Conservation (phyloP, 2,888 invertebrate genomes). For the Piscicola geometra region DNA sequence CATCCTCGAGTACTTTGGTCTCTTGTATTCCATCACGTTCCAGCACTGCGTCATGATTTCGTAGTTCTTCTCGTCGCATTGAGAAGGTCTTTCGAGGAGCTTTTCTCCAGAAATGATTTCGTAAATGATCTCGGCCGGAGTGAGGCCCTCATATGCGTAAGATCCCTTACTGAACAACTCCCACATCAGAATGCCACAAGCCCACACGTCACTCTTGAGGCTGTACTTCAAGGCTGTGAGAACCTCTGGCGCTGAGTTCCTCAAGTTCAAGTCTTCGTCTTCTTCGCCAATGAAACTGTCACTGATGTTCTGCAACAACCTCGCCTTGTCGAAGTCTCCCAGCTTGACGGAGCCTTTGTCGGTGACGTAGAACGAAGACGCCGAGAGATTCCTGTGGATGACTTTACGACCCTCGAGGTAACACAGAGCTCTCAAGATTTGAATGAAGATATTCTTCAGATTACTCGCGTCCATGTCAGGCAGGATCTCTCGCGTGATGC, state of each 20-base stretch:
- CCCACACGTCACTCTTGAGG: slow-evolving; percentile 44
- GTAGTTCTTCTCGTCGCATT: slow-evolving; percentile 1
- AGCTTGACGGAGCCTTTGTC: slow-evolving; percentile 42
- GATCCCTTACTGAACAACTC: slow-evolving; percentile 43
- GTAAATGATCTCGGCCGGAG: not conserved
- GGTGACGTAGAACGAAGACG: slow-evolving; percentile 42
- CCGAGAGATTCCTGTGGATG: slow-evolving; percentile 43
- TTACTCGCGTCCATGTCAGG: slow-evolving; percentile 39
- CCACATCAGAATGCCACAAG: slow-evolving; percentile 44
- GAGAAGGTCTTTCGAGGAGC: not conserved
- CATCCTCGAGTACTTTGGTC: not conserved
- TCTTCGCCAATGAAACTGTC: slow-evolving; percentile 41
- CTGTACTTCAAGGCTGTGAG: slow-evolving; percentile 42
- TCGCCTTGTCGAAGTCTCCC: slow-evolving; percentile 43
- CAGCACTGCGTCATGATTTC: slow-evolving; percentile 9
- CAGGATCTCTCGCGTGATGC: slow-evolving; percentile 38
- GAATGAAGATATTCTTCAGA: slow-evolving; percentile 43
- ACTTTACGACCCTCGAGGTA: slow-evolving; percentile 40
- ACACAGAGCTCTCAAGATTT: slow-evolving; percentile 39
- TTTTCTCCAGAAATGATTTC: not conserved
- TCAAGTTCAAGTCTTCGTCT: slow-evolving; percentile 41
- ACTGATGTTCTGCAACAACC: slow-evolving; percentile 35
- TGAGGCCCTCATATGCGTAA: slow-evolving; percentile 35
- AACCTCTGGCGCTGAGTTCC: slow-evolving; percentile 44
- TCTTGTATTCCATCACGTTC: not conserved